phyloP scores from a whole-genome alignment of 2,113 vertebrate species.

The Lates calcarifer region DNA sequence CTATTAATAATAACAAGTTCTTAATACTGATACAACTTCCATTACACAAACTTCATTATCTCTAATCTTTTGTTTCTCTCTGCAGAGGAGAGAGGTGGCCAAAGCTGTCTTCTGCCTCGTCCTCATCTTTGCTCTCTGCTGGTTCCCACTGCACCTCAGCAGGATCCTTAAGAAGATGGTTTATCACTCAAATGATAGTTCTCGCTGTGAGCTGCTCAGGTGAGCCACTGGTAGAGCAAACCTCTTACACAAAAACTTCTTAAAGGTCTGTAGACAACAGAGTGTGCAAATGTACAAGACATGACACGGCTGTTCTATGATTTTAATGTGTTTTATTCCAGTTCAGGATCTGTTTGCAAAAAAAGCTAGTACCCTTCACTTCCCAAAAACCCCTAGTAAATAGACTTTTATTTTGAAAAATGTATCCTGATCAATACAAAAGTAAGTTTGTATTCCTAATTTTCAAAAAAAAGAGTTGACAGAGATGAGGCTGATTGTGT shows the following conservation, averaged over 20 bases:
- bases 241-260: background rate
- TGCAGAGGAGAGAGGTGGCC: conserved; percentile 96
- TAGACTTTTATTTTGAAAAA: too few species aligned
- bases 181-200: conserved; percentile 82
- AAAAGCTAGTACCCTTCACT: too few species aligned
- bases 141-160: conserved; percentile 97
- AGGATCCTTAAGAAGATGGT: conserved; percentile 92
- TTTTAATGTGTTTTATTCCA: background rate
- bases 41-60: background rate
- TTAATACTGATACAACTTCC: background rate
- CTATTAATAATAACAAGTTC: background rate
- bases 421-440: too few species aligned
- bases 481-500: too few species aligned
- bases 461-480: too few species aligned
- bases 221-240: conserved; percentile 73
- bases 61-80: conserved; percentile 19
- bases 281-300: background rate
- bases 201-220: conserved; percentile 93
- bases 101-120: conserved; percentile 98
- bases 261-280: background rate
- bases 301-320: background rate
- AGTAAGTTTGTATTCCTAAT: too few species aligned
- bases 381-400: too few species aligned
- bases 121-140: conserved; percentile 97
- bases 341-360: background rate